phyloP scores from a whole-genome alignment of 2,888 invertebrate genomes.

The Hypselothyrea guttata region DNA sequence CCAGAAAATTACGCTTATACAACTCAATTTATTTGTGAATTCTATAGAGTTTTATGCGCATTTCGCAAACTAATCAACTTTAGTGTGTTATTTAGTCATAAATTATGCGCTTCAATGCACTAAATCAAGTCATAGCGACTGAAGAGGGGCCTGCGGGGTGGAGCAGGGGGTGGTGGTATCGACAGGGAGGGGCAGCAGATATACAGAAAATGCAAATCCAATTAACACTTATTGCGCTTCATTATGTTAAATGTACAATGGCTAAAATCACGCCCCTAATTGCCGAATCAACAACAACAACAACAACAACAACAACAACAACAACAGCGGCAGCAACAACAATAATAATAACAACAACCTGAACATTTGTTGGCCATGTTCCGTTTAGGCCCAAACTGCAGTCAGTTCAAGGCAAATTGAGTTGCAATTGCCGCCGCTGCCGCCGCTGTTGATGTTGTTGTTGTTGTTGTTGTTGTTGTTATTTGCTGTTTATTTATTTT shows the following conservation, averaged over 20 bases:
- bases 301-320: slow-evolving; percentile 10
- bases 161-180: background rate
- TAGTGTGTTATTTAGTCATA: slow-evolving; percentile 66
- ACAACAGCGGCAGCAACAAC: slow-evolving; percentile 17
- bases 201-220: slow-evolving; percentile 65
- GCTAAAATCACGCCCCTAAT: slow-evolving; percentile 77
- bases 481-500: slow-evolving; percentile 52
- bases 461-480: slow-evolving; percentile 25
- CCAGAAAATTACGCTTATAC: too few species aligned
- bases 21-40: slow-evolving; percentile 3
- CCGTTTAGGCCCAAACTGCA: slow-evolving; percentile 49
- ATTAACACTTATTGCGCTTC: slow-evolving; percentile 77
- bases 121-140: slow-evolving; percentile 59
- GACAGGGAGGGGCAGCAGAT: background rate
- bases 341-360: slow-evolving; percentile 20
- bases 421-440: slow-evolving; percentile 36
- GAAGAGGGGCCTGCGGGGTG: background rate
- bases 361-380: slow-evolving; percentile 44
- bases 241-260: slow-evolving; percentile 75
- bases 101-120: slow-evolving; percentile 67
- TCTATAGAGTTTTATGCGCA: slow-evolving; percentile 26
- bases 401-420: slow-evolving; percentile 66
- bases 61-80: slow-evolving; percentile 59
- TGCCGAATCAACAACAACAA: slow-evolving; percentile 54
- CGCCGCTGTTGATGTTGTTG: slow-evolving; percentile 22